Evolutionary conservation across 2,797 vertebrate species (phyloP).

Genomic region (Diglossa cyanea): DNA sequence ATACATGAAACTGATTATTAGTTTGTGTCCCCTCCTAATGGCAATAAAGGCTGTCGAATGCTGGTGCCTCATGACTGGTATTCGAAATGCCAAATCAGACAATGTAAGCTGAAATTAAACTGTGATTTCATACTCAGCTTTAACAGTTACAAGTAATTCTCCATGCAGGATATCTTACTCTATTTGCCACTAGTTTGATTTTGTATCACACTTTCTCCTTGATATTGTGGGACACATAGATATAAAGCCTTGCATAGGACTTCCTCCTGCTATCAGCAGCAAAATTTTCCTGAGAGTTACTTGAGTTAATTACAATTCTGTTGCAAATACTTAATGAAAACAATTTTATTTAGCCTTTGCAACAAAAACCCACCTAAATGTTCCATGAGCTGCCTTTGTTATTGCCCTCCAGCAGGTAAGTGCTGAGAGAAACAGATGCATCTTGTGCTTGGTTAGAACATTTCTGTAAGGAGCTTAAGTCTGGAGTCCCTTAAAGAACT

Average conservation of each 20-base stretch:
- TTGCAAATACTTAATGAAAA: background rate
- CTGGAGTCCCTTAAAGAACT: background rate
- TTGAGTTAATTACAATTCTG: background rate
- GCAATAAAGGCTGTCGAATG: background rate
- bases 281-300: background rate
- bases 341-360: background rate
- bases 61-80: background rate
- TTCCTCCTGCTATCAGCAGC: background rate
- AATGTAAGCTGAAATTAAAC: background rate
- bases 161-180: background rate
- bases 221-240: background rate
- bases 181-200: background rate
- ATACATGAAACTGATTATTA: background rate
- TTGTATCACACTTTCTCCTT: background rate
- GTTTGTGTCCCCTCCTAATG: background rate
- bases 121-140: background rate
- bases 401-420: background rate
- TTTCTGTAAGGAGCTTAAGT: constrained; percentile 18
- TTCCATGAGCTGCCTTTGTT: background rate
- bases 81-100: background rate
- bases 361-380: background rate
- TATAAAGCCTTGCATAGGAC: background rate
- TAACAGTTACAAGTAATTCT: background rate
- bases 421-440: background rate
- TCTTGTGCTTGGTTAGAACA: background rate